Evolutionary conservation across 2,797 vertebrate species (phyloP), one percentile per base, ranked within the genome.

Genomic region (Typhlichthys subterraneus): DNA sequence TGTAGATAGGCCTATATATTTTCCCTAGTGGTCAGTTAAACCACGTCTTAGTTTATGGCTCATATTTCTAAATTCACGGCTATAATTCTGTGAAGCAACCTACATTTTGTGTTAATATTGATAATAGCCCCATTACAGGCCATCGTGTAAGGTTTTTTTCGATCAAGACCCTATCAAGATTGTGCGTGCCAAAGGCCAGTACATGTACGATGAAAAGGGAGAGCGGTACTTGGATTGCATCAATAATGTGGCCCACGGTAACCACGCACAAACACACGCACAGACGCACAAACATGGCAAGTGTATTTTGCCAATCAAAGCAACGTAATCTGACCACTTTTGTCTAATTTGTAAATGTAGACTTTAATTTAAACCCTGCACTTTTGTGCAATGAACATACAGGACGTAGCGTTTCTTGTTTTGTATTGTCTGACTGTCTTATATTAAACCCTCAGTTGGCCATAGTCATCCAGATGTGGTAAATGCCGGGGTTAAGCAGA

Each of bases 171-270:
- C 98, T 4, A 90, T 99, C 82, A 99, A 99, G 89, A 97, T 99
- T 38, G 90, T 97, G 12, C 88, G 75, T 17, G 98, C 95, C 73
- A 92, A 80, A 77, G 93, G 94, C 33, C 97, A 99, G 79, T 99
- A 98, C 78, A 98, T 99, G 97, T 98, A 94, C 58, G 94, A 97
- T 54, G 97, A 99, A 72, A 94, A 88, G 48, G 96, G 94, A 3
- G 87, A 92, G 46, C 90, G 82, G 66, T 99, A 97, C 82, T 76
- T 99, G 73, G 98, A 99, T 59, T 99, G 98, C 85, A 97, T 99
- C 87, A 99, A 98, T 91, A 99, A 99, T 0, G 98, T 99, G 29
- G 96, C 98, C 14, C 98, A 99, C 3, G 98, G 98, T 98, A 91
- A 92, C 77, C 1, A 5, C 47, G 19, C 54, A 53, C 29, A 45